Conservation (phyloP, 2,888 invertebrate genomes). For the Sympetrum striolatum region DNA sequence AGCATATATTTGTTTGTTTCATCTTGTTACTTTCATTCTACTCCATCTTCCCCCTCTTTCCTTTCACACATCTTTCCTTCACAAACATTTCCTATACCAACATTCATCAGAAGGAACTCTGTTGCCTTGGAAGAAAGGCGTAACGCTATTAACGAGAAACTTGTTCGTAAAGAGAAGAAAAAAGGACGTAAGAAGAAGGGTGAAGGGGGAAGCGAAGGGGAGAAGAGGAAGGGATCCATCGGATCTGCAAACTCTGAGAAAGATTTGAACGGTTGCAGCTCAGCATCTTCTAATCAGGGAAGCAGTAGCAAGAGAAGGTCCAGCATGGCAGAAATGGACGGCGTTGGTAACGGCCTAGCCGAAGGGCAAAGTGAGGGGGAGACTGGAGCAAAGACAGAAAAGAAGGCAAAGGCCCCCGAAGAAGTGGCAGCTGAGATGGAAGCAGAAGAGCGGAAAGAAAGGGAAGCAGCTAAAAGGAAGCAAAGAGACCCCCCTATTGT, state of each 20-base stretch:
- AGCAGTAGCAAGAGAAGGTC: slow-evolving; percentile 52
- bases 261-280: slow-evolving; percentile 45
- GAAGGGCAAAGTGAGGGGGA: background rate
- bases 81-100: background rate
- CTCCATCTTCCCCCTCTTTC: background rate
- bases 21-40: background rate
- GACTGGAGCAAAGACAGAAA: background rate
- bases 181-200: slow-evolving; percentile 71
- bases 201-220: slow-evolving; percentile 57
- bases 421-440: slow-evolving; percentile 60
- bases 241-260: slow-evolving; percentile 49
- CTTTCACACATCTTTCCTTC: background rate
- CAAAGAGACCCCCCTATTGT: slow-evolving; percentile 81
- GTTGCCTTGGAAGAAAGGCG: slow-evolving; percentile 73
- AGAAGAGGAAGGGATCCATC: slow-evolving; percentile 56
- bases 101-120: slow-evolving; percentile 63
- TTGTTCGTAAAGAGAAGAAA: slow-evolving; percentile 76
- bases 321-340: background rate
- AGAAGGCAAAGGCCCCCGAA: slow-evolving; percentile 27
- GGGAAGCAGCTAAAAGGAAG: slow-evolving; percentile 74
- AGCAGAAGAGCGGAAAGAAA: slow-evolving; percentile 69
- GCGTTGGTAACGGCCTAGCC: background rate
- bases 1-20: background rate
- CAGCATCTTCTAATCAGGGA: slow-evolving; percentile 56
- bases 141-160: slow-evolving; percentile 73